phyloP scores from a whole-genome alignment of 2,888 invertebrate genomes.

The Sisyra nigra region DNA sequence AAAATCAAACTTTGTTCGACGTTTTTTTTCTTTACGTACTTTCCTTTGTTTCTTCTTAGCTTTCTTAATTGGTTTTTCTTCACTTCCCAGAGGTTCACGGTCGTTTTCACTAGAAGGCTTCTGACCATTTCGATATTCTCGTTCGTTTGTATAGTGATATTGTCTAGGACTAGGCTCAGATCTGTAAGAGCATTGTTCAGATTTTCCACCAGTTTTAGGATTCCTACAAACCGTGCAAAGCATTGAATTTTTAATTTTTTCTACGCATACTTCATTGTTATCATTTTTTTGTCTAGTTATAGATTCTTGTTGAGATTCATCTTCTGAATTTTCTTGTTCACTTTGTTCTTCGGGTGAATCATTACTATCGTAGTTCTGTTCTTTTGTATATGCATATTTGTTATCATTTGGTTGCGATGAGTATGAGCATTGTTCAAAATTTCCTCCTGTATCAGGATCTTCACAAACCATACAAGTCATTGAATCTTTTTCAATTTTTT shows the following conservation, averaged over 20 bases:
- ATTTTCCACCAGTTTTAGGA: constrained; percentile 55
- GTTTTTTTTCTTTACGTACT: constrained; percentile 1
- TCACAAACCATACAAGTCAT: constrained; percentile 59
- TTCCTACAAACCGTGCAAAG: constrained; percentile 59
- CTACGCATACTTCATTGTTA: constrained; percentile 30
- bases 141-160: constrained; percentile 48
- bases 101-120: constrained; percentile 11
- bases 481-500: constrained; percentile 43
- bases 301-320: constrained; percentile 12
- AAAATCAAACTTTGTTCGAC: constrained; percentile 6
- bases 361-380: constrained; percentile 42
- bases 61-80: constrained; percentile 10
- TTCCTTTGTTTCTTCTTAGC: constrained; percentile 8
- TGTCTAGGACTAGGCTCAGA: constrained; percentile 54
- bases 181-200: constrained; percentile 65
- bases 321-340: constrained; percentile 23
- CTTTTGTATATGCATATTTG: constrained; percentile 47
- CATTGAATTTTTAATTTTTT: constrained; percentile 45
- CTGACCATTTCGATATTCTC: constrained; percentile 32
- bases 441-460: constrained; percentile 55
- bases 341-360: constrained; percentile 33
- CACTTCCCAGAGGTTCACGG: constrained; percentile 5
- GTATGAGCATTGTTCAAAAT: constrained; percentile 67
- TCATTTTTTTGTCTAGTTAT: constrained; percentile 8
- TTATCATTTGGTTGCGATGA: constrained; percentile 56